Evolutionary conservation across 1,140 invertebrate species (phyloP).

Genomic region (Eurosta solidaginis): DNA sequence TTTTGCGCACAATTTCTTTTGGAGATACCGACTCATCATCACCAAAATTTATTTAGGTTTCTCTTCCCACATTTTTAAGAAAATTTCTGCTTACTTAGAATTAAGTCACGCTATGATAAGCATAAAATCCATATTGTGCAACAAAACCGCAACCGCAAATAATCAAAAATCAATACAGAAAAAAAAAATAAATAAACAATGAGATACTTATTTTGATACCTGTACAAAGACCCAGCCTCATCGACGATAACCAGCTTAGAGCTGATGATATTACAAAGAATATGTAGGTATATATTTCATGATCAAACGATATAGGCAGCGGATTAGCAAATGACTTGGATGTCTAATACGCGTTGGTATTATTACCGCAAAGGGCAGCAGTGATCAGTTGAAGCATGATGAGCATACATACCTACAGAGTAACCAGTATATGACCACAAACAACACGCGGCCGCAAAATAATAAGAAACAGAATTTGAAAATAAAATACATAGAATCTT

Average conservation of each 20-base stretch:
- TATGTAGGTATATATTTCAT: not conserved
- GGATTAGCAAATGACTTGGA: slow-evolving; percentile 19
- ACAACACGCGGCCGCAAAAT: not conserved
- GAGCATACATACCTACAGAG: no score
- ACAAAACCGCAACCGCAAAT: slow-evolving; percentile 18
- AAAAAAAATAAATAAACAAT: not conserved
- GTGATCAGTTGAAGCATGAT: not conserved
- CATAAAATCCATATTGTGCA: slow-evolving; percentile 24
- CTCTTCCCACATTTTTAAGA: no score
- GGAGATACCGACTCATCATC: no score
- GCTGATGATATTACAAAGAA: not conserved
- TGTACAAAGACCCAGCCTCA: not conserved
- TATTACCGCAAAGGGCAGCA: slow-evolving; percentile 5
- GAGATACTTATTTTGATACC: not conserved
- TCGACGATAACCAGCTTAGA: not conserved
- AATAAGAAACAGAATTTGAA: not conserved
- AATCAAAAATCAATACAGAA: slow-evolving; percentile 21
- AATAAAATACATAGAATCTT: not conserved
- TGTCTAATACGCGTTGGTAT: slow-evolving; percentile 17
- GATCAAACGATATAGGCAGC: not conserved
- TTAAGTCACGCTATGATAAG: slow-evolving; percentile 6
- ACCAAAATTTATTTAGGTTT: no score
- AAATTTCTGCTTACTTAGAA: not conserved
- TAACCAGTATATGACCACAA: slow-evolving; percentile 24
- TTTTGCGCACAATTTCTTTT: no score